Evolutionary conservation across 2,113 vertebrate species (phyloP), one percentile per base, ranked within the genome.

Genomic region (Myocastor coypus): DNA sequence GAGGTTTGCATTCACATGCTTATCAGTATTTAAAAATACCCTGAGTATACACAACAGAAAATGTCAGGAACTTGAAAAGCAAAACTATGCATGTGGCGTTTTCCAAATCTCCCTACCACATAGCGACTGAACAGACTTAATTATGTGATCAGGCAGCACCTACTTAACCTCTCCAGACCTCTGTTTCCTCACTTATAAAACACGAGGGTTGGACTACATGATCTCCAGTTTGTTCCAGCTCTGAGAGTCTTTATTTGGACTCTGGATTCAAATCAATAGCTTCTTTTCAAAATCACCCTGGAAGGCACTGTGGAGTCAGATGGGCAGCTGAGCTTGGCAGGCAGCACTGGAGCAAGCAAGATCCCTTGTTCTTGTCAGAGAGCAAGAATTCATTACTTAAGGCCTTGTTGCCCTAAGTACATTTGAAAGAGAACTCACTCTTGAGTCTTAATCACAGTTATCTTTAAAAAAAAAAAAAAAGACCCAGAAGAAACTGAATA

Each of bases 21-120:
- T 95, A 93, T 94, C 94, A 68, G 95, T 63, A 73, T 87, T 98
- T 95, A 97, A 92, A 97, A 97, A 95, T 90, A 89, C 64, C 87
- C 87, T 3, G 12, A 86, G 81, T 91, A 59, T 57, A 88, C 77
- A 93, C 87, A 94, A 96, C 69, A 85, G 87, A 96, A 97, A 96
- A 97, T 63, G 91, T 89, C 96, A 97, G 89, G 93, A 94, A 87
- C 91, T 89, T 90, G 89, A 94, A 95, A 94, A 92, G 95, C 77
- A 83, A 95, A 97, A 95, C 37, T 66, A 84, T 34, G 75, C 68
- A 26, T n/a, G 93, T 82, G 89, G 94, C 1, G 6, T 81, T 93
- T 92, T 86, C 91, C 93, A 96, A 90, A 81, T 69, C 89, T 87
- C 89, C 66, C 83, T 2, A 87, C 89, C 91, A 50, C 89, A 90